Evolutionary conservation across 2,113 vertebrate genomes (phyloP), one percentile per base, ranked within the genome.

Genomic region (Lampris incognitus): DNA sequence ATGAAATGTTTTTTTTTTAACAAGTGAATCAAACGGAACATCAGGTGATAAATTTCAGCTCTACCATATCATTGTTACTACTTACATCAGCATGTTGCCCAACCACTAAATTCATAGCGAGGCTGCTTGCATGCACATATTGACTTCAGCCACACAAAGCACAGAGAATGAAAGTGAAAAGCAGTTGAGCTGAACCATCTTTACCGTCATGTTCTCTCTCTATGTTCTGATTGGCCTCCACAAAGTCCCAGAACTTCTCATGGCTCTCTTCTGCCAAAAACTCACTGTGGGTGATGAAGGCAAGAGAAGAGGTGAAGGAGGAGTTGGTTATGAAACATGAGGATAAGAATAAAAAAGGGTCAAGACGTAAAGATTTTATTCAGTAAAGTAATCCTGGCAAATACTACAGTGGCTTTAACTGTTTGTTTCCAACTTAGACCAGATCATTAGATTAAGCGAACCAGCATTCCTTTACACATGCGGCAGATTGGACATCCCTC

Each of bases 231-330:
- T 93, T 97, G 87, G 95, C 93, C 88, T 97, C 96, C 77, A 98
- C 94, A 91, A 99, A 99, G 85, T 93, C 95, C 98, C 98, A 99
- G 86, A 99, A 99, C 88, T 94, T 97, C 82, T 99, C 97, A 82
- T 96, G 94, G 87, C 95, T 95, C 91, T 98, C 97, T 91, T 99
- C 98, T 70, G 97, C 97, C 87, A 99, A 92, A 92, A 98, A 99
- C 90, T 99, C 98, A 92, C 98, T 99, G 85, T 72, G 75, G 69
- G 78, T 87, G 72, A 88, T 83, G 58, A 80, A 69, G 24, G 80
- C 38, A 61, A 74, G 58, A 69, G 57, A 41, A 56, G 78, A 74
- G 11, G 56, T 51, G 66, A 42, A n/a, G 9, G 38, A n/a, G 37
- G 67, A 24, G 24, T 24, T 24, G 24, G 24, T 24, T 24, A 24